phyloP scores from a whole-genome alignment of 1,140 invertebrate genomes.

The Nomia melanderi region DNA sequence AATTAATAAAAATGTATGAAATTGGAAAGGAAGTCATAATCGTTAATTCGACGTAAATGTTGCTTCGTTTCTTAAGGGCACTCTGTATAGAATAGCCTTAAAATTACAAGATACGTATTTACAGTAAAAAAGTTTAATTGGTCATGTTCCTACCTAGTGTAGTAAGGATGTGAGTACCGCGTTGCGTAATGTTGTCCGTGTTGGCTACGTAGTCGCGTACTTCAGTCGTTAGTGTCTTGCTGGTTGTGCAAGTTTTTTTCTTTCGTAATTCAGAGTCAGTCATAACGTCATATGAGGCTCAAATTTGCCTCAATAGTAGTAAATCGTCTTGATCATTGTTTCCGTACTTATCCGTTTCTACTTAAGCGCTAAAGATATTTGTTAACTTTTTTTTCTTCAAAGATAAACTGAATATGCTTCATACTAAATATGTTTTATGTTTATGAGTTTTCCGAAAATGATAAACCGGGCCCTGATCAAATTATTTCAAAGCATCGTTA shows the following conservation, averaged over 20 bases:
- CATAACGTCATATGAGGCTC: constrained; percentile 70
- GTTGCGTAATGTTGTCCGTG: constrained; percentile 75
- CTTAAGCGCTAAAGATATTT: constrained; percentile 61
- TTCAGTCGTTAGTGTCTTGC: constrained; percentile 75
- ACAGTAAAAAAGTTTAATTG: constrained; percentile 80
- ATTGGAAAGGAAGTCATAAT: constrained; percentile 3
- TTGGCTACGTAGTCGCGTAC: constrained; percentile 74
- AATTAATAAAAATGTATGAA: not conserved
- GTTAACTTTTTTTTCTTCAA: constrained; percentile 38
- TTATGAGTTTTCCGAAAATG: constrained; percentile 37
- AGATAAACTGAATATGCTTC: constrained; percentile 55
- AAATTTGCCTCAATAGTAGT: constrained; percentile 56
- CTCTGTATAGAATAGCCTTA: constrained; percentile 77
- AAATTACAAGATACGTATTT: constrained; percentile 80
- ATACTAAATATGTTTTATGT: constrained; percentile 56
- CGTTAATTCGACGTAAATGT: constrained; percentile 24
- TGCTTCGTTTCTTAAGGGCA: constrained; percentile 64
- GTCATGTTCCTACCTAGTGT: constrained; percentile 77
- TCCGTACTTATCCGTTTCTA: constrained; percentile 59
- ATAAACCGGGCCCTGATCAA: constrained; percentile 35
- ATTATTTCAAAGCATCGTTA: constrained; percentile 52
- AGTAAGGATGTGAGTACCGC: constrained; percentile 72
- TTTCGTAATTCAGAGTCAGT: constrained; percentile 73
- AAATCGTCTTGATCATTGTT: constrained; percentile 61
- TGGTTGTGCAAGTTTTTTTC: constrained; percentile 66